Evolutionary conservation across 2,113 vertebrate genomes (phyloP), one percentile per base, ranked within the genome.

Genomic region (Dipodomys stephensi): DNA sequence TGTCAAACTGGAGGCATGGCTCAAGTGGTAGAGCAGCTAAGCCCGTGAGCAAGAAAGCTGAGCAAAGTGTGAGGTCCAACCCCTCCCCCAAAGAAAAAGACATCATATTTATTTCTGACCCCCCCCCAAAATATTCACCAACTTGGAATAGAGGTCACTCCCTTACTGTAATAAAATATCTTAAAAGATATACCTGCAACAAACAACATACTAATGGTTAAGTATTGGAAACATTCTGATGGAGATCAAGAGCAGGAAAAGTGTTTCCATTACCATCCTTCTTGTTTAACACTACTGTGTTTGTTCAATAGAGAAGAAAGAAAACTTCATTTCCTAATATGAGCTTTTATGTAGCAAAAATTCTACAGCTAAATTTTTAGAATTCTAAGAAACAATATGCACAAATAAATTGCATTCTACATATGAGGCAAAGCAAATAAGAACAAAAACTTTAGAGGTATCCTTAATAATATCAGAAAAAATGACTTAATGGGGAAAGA

Each of bases 391-490:
- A 83, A 64, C 39, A 35, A 71, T 32, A 74, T 76, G 23, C 20
- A 94, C 91, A 90, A 90, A n/a, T 35, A n/a, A 73, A 87, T 25
- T 86, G 4, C 6, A 93, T 64, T 69, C 35, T 68, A 92, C 19
- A 76, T 90, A 39, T n/a, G 62, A 80, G 67, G 22, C 83, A 69
- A 88, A 93, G 67, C 0, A 87, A 71, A 46, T 80, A 85, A 72
- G 3, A 80, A 92, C 73, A 46, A 77, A 44, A n/a, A 65, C 19
- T 73, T 85, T 68, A 77, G 77, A 82, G 32, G 62, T 71, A 85
- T 60, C 62, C 72, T 87, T 53, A 49, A 44, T 9, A 90, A 35
- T 8, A 83, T n/a, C 44, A 64, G 92, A 60, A 22, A 13, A 22
- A 64, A 20, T 4, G 60, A 72, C 4, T 81, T 93, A 68, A 72